A percentile compares a stretch with the other conserved stretches of the same genome.
phyloP scores from a whole-genome alignment of 2,113 vertebrate genomes.

The Chiloscyllium plagiosum region DNA sequence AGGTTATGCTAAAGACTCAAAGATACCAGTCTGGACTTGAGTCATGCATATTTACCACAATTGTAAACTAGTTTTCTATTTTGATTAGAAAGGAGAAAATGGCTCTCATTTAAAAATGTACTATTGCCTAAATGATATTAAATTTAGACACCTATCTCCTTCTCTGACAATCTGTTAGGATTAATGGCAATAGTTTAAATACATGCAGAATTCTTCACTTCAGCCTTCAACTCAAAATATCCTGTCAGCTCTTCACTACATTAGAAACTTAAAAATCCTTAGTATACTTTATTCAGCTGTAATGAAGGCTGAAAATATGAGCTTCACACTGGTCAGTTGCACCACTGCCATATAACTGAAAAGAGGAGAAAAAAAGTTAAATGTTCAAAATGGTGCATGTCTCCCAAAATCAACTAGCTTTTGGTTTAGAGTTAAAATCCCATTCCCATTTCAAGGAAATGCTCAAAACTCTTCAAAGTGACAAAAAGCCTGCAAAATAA shows the following conservation, averaged over 20 bases:
- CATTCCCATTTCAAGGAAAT: not conserved
- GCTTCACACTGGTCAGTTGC: not conserved
- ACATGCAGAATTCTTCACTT: not conserved
- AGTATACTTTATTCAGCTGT: not conserved
- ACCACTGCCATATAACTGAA: not conserved
- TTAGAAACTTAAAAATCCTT: not conserved
- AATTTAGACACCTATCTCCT: not conserved
- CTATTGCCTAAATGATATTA: not conserved
- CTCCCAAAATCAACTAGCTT: not conserved
- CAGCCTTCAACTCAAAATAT: not conserved
- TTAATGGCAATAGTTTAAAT: not conserved
- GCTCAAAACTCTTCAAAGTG: not conserved
- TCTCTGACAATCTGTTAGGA: not conserved
- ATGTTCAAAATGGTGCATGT: not conserved
- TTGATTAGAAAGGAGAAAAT: not conserved
- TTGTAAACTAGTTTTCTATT: not conserved
- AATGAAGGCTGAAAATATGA: not conserved
- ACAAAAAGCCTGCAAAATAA: not conserved
- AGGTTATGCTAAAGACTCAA: not conserved
- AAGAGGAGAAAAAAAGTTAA: not conserved
- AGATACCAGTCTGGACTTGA: not conserved
- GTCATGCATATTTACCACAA: too few species aligned
- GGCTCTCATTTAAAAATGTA: not conserved
- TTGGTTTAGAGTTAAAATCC: not conserved
- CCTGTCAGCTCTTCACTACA: not conserved